phyloP scores from a whole-genome alignment of 37 sponge, comb jelly and placozoan genomes.

The Mnemiopsis leidyi region DNA sequence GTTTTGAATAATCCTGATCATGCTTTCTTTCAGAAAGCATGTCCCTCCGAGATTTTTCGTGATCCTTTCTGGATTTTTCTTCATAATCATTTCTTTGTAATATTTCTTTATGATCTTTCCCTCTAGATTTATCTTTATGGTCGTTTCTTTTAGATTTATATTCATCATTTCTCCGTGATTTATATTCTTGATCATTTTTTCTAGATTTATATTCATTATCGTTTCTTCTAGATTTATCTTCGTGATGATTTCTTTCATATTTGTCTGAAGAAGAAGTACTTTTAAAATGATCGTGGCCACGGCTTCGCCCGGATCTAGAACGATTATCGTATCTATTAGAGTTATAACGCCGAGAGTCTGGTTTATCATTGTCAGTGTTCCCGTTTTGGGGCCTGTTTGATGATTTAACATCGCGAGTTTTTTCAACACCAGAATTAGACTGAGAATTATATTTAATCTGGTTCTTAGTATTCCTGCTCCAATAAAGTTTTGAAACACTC shows the following conservation, averaged over 20 bases:
- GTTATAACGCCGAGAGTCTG: not conserved
- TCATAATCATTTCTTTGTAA: not conserved
- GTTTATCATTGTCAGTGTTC: not conserved
- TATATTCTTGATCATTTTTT: not conserved
- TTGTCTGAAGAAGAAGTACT: not conserved
- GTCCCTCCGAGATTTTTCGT: not conserved
- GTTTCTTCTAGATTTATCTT: not conserved
- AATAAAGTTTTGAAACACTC: slow-evolving; percentile 83
- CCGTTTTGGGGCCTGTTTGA: not conserved
- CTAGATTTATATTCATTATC: not conserved
- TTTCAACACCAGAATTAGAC: not conserved
- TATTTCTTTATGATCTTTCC: not conserved
- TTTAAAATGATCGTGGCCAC: not conserved
- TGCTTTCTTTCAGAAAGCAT: not conserved
- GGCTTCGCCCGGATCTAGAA: not conserved
- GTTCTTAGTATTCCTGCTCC: slow-evolving; percentile 20
- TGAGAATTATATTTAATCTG: not conserved
- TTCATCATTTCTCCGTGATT: not conserved
- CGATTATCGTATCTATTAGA: not conserved
- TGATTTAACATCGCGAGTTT: not conserved
- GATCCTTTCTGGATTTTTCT: not conserved
- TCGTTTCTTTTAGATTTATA: not conserved
- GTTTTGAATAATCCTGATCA: no score
- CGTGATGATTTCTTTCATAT: not conserved
- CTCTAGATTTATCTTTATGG: not conserved